Base-by-base conservation (phyloP, 2,113 vertebrate genomes). In the Mastomys natalensis region DNA sequence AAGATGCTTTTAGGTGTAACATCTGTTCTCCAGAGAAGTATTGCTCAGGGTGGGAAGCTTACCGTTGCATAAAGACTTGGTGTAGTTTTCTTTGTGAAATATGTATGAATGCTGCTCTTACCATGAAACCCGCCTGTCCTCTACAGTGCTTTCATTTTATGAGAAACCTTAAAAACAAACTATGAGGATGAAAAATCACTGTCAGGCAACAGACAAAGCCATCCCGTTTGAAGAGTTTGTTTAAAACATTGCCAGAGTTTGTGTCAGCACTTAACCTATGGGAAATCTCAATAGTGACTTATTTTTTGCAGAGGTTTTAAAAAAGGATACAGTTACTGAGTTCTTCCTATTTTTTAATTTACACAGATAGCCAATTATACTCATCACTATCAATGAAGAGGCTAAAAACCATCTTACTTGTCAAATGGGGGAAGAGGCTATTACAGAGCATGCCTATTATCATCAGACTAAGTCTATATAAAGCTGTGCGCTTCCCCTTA, bases 291-390 rank as follows among this genome's bases (percentile, higher is more conserved):
- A 58, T 13, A 68, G 70, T 76, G 60, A 11, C 55, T 90, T 62
- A 15, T 48, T 62, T 51, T 68, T 90, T 78, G 77, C 7, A 74
- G 89, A 74, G 53, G n/a, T 87, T 55, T 81, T 90, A 45, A n/a
- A 60, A 90, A 81, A 93, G 74, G 60, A 48, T 26, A 58, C 2
- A 43, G 62, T 62, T 62, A 77, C n/a, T n/a, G 58, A 74, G 82
- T n/a, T 70, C 37, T 45, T 95, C 78, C 93, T n/a, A 68, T 24
- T 81, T 58, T 58, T 91, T 88, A 88, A 87, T 91, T 91, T 89
- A 72, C 55, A 74, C 17, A 15, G 58, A 81, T 4, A 89, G 81
- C 43, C 76, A 93, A 51, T 84, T 78, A 68, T 21, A 62, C 40
- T 68, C 31, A 48, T 73, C 82, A 53, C 60, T 22, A 60, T 40